Evolutionary conservation across 2,113 vertebrate genomes (phyloP).

Genomic region (Megaceryle maxima): DNA sequence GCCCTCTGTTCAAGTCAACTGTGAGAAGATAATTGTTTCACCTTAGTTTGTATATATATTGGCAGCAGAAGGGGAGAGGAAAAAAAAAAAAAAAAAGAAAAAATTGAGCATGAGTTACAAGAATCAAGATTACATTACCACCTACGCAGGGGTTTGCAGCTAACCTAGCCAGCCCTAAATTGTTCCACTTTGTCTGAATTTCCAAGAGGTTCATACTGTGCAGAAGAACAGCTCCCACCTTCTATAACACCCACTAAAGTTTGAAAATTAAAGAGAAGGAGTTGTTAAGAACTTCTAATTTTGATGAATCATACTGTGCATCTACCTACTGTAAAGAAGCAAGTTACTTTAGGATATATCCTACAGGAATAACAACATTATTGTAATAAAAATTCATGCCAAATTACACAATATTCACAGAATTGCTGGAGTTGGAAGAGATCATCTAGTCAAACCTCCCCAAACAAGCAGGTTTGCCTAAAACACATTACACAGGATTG

Average conservation of each 20-base stretch:
- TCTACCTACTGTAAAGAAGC: background rate
- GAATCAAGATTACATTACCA: background rate
- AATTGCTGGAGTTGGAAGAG: no score
- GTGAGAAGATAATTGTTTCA: background rate
- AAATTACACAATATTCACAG: background rate
- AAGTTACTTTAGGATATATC: background rate
- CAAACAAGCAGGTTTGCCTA: no score
- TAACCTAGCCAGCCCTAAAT: background rate
- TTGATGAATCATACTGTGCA: background rate
- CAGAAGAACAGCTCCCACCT: constrained; percentile 28
- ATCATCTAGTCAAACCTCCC: no score
- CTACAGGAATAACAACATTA: background rate
- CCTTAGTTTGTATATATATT: background rate
- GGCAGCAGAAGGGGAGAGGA: background rate
- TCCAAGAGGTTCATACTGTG: background rate
- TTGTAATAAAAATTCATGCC: background rate
- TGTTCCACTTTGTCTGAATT: background rate
- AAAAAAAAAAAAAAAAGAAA: background rate
- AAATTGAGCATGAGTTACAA: background rate
- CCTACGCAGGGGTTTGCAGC: background rate
- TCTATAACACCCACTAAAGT: constrained; percentile 14
- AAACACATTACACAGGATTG: no score
- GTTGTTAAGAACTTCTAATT: background rate
- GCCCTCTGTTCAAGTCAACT: background rate
- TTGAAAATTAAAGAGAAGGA: background rate